Base-by-base conservation (phyloP, 1,140 invertebrate genomes). In the Zaprionus capensis region DNA sequence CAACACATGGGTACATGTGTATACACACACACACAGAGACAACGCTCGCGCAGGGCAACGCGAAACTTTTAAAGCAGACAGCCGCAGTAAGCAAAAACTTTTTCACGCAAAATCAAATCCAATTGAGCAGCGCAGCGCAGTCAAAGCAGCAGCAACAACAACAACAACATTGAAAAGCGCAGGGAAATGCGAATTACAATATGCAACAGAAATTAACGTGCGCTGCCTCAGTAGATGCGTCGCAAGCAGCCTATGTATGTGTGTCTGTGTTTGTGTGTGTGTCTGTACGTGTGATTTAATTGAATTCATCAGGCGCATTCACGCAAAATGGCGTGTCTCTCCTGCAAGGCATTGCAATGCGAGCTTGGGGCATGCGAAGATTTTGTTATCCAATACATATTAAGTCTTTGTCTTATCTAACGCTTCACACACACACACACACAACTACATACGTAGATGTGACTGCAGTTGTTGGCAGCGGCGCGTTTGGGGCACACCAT, bases 41-140 rank as follows among this genome's bases (percentile, higher is more conserved):
- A 26, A 38, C 38, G 38, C 49, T 59, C 73, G 71, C 70, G 57
- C 71, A 65, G 65, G 65, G 64, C 72, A 82, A 57, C 76, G 62
- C 59, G 66, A 72, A 81, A 70, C 55, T 63, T 78, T 78, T 31
- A 53, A 71, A 74, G 56, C 68, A 77, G 64, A 77, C 70, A 77
- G 71, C 46, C 63, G 65, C 76, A 65, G 76, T 71, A 71, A 74
- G 71, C 76, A 66, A 62, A 62, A 74, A 71, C 64, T 71, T 65
- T 64, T 78, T 78, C 49, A 71, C 72, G 72, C 71, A 79, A 78
- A 78, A 76, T 63, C 61, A 57, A 75, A 70, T 75, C 46, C 55
- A 49, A 67, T 71, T 71, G 53, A 57, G 69, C 62, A 67, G 51
- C 22, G 31, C 46, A 46, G 38, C 1, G 17, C 17, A 46, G 44